Evolutionary conservation across 2,113 vertebrate genomes (phyloP).

Genomic region (Oncorhynchus gorbuscha): DNA sequence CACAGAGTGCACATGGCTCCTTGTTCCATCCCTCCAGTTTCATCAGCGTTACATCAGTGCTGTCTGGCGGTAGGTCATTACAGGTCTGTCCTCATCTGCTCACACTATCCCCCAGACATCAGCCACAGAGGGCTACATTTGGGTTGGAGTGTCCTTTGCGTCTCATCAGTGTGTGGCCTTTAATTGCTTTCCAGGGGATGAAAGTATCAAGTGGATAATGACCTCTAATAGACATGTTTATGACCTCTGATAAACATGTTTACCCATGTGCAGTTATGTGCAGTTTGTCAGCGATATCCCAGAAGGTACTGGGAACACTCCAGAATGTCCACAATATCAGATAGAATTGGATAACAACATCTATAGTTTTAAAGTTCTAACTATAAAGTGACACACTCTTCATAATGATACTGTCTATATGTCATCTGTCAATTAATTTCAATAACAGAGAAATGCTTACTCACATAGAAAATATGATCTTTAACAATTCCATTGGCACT

Average conservation of each 20-base stretch:
- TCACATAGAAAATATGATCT: too few species aligned
- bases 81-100: background rate
- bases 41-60: background rate
- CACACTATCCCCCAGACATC: background rate
- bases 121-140: slow-evolving; percentile 27
- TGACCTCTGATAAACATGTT: slow-evolving; percentile 37
- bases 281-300: background rate
- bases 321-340: background rate
- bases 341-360: background rate
- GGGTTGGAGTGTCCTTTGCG: background rate
- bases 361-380: background rate
- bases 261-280: slow-evolving; percentile 8
- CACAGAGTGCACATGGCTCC: background rate
- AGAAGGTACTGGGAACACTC: background rate
- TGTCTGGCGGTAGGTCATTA: slow-evolving; percentile 37
- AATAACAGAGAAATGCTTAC: too few species aligned
- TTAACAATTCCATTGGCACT: too few species aligned
- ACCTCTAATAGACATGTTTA: slow-evolving; percentile 40
- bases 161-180: slow-evolving; percentile 20
- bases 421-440: too few species aligned
- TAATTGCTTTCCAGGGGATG: slow-evolving; percentile 34
- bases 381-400: too few species aligned
- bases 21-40: background rate
- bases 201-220: slow-evolving; percentile 18
- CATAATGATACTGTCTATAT: too few species aligned